Evolutionary conservation across 2,888 invertebrate species (phyloP), one percentile per base, ranked within the genome.

Genomic region (Octonoba sinensis): DNA sequence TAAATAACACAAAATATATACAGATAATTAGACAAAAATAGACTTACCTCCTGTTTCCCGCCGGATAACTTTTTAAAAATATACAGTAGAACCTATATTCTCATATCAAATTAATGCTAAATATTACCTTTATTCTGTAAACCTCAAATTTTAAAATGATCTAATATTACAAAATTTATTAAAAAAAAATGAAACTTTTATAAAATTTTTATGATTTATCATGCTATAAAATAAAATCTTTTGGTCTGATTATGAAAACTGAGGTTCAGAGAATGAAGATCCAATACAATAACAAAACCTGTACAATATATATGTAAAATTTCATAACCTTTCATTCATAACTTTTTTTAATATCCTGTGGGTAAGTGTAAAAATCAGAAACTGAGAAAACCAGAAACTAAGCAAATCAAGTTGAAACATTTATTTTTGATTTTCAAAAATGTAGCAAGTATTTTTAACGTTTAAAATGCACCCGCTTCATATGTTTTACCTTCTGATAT

Each of bases 291-390:
- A n/a, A n/a, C n/a, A n/a, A n/a, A n/a, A 54, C 18, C 6, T 15
- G 6, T 16, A 15, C 54, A 54, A 12, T 18, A 54, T 11, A 54
- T 54, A 16, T 54, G 54, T 15, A 54, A 54, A 54, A 54, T 54
- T 54, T 54, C 54, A 54, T 54, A 54, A 54, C 54, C 16, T 54
- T 54, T 18, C 54, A 54, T 54, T 54, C 54, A 54, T 54, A 54
- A 54, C 54, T 15, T 54, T 54, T 12, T 12, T 12, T 12, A 54
- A 54, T n/a, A n/a, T 12, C 6, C 18, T 54, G 18, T 15, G 54
- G 54, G 16, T 12, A 54, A 54, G 54, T 16, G 16, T 15, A 54
- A 54, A 54, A 54, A 54, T 54, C 54, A 54, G 54, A 54, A 54
- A 54, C 54, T 54, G 11, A 54, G 16, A 12, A 54, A n/a, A n/a